Evolutionary conservation across 2,888 invertebrate genomes (phyloP), one percentile per base, ranked within the genome.

Genomic region (Frankliniella fusca): DNA sequence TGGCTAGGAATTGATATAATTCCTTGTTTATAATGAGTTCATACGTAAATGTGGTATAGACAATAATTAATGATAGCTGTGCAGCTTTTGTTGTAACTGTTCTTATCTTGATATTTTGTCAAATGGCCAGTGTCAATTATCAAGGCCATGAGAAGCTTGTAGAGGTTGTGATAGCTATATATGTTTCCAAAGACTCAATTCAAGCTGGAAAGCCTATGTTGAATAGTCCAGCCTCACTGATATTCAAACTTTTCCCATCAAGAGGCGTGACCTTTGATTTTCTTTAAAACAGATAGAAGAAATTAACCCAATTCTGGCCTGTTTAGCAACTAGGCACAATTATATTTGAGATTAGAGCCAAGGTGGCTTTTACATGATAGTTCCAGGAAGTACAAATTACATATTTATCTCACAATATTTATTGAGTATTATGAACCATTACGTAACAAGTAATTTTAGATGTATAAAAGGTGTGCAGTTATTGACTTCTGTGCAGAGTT

Each of bases 371-470:
- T 76, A 27, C 27, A 27, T 2, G 11, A 76, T 76, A 76, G 70
- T 76, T 76, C 70, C 70, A 76, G 70, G 70, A 76, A 76, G 70
- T 76, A 76, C 70, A 76, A 76, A 76, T 23, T 76, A 27, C 12
- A 23, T 23, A 27, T 27, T 76, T 76, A 76, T 76, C 70, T 76
- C 70, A 76, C 70, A 76, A 27, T 76, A 76, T 76, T 76, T 76
- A 27, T 76, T 23, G 27, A 27, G 12, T 61, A 61, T 12, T 76
- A n/a, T n/a, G 23, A n/a, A 27, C 23, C 27, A 27, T 27, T 23
- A 27, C 23, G 23, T 27, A 76, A 12, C 11, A 27, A 27, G 27
- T 38, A 76, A 76, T 27, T 27, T 23, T 23, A 76, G 70, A 2
- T 76, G 10, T 76, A 76, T 12, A 12, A 76, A 76, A 61, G 61